Evolutionary conservation across 2,113 vertebrate genomes (phyloP), one percentile per base, ranked within the genome.

Genomic region (Salminus brasiliensis): DNA sequence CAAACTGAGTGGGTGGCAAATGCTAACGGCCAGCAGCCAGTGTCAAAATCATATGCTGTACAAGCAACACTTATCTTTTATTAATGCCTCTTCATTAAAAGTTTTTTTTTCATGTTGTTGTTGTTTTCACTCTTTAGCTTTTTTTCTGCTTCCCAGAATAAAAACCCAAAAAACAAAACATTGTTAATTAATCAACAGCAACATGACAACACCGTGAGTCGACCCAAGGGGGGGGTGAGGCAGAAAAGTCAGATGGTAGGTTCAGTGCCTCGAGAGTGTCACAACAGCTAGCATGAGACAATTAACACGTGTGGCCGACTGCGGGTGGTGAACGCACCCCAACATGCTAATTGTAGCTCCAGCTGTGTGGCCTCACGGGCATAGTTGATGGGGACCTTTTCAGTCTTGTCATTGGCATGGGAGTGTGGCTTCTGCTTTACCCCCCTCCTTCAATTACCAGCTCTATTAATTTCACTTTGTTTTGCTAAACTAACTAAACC

Each of bases 281-380:
- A 34, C 34, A 45, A 32, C 72, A 84, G 73, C 60, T 71, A 74
- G 71, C 39, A 41, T 52, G 76, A 84, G 76, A 79, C 79, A 79
- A 79, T 84, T 76, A 84, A 79, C 69, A 36, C 60, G 53, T 71
- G 57, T 21, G 68, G 62, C 60, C 79, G 67, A 69, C 79, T 36
- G 79, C 60, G 65, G 81, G 79, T 57, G 60, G 71, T 43, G 66
- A 71, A 57, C 60, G 74, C 62, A 23, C 63, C 62, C 74, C 45
- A n/a, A 70, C 72, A 67, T 60, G 70, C 81, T 83, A 77, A 87
- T 85, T 81, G 76, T 83, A 77, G 71, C 80, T 78, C 77, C 80
- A 82, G 80, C 77, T 80, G 81, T 55, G 83, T 63, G 23, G 73
- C 57, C 81, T 75, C 73, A 73, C 76, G 81, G 81, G 83, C 55